Base-by-base conservation (phyloP, 2,888 invertebrate genomes). In the Mesoligia furuncula region DNA sequence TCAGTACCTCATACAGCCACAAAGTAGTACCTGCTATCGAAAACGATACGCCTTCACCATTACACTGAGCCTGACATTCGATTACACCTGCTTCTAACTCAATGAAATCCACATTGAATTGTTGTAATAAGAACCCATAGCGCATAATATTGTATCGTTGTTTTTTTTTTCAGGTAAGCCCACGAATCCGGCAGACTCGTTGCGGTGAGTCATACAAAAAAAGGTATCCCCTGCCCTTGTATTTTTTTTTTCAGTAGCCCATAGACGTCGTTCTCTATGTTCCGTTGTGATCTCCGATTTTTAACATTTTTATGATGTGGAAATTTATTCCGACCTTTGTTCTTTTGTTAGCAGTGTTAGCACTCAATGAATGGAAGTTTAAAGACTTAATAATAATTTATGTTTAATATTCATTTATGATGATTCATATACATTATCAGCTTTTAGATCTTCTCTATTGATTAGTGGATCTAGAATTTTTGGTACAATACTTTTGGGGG, bases 141-240 rank as follows among this genome's bases (percentile, higher is more conserved):
- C 82, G 61, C 45, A 72, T 73, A 84, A 72, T 73, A 82, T 71
- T 84, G 78, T 79, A 81, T 75, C 78, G 48, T 79, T 84, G 20
- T 77, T 77, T 84, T 85, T 88, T 84, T 83, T 89, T 89, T 72
- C 89, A 88, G 89, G 89, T 89, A 89, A 89, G 87, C 62, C 68
- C 61, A 65, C 74, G 39, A 62, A 69, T 69, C 51, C 36, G 65
- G 15, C 62, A 59, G 57, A 39, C 17, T 51, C n/a, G 24, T 51
- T 62, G 70, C 62, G 81, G 86, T 89, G 89, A 89, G 82, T 89
- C 88, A 88, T 78, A 64, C 65, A 75, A 68, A 81, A 84, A 73
- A 78, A 75, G 66, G 73, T 62, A 80, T 73, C 75, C 82, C 73
- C 74, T 64, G 80, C 77, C 80, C 72, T 76, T 77, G 62, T 72